Evolutionary conservation across 2,113 vertebrate species (phyloP), one percentile per base, ranked within the genome.

Genomic region (Melanerpes formicivorus): DNA sequence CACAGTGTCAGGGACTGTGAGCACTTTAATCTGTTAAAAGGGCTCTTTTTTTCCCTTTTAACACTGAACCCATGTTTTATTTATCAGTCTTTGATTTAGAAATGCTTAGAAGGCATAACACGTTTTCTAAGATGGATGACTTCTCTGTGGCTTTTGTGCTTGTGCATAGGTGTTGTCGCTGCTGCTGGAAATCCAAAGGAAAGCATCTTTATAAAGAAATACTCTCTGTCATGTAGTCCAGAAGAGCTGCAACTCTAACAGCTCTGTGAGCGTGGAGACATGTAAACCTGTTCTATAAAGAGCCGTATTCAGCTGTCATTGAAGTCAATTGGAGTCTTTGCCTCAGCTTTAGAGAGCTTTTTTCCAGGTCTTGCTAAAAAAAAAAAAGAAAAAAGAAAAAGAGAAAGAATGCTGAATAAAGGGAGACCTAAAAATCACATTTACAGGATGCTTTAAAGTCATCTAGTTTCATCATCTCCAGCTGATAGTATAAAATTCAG

Each of bases 11-110:
- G 94, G 88, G 71, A 82, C 86, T 42, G 77, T 95, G 93, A 97
- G 86, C 90, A 89, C 95, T 97, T 97, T 96, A 96, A 96, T 96
- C 95, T 93, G 95, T 96, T 97, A 95, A 96, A 96, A 96, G 95
- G 92, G 70, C 88, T 84, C 92, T 91, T 93, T 95, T 87, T 88
- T 84, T 7, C 90, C 90, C 92, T 90, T 94, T 95, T 95, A 96
- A 95, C 94, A 88, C 73, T 27, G 66, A 95, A 75, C 44, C 84
- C 80, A 95, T 97, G 95, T 96, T 97, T 96, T 96, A 96, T 97
- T 96, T 96, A 96, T 96, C 90, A 96, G 95, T 44, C 93, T 96
- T 96, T 96, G 95, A 97, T 96, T 96, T 75, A 92, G 90, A 70
- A 93, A 91, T 0, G 18, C 93, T 97, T 96, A 83, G 87, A 92